Evolutionary conservation across 2,888 invertebrate genomes (phyloP).

Genomic region (Silvanus unidentatus): DNA sequence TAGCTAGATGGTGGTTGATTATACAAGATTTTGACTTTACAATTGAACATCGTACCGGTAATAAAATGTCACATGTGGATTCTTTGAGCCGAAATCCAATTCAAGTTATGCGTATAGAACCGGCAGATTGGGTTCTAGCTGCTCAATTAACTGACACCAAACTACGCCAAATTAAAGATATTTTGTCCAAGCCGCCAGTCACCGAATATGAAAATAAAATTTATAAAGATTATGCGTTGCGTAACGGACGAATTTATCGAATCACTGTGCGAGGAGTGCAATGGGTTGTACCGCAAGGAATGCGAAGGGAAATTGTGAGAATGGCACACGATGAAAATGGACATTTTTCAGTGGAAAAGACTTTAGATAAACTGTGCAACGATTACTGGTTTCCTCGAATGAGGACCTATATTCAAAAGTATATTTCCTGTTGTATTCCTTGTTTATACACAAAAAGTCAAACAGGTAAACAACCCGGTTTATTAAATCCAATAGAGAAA

Average conservation of each 20-base stretch:
- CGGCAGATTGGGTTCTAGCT: constrained; percentile 16
- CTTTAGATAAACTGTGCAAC: constrained; percentile 26
- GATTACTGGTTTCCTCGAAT: constrained; percentile 19
- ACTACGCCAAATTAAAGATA: constrained; percentile 8
- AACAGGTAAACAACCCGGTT: constrained; percentile 12
- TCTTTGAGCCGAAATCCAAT: constrained; percentile 19
- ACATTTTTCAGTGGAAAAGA: constrained; percentile 37
- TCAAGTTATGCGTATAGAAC: constrained; percentile 7
- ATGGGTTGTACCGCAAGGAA: constrained; percentile 34
- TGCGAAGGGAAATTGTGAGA: constrained; percentile 21
- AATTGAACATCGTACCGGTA: constrained; percentile 15
- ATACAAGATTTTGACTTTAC: constrained; percentile 16
- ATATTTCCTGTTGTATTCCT: constrained; percentile 18
- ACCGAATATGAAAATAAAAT: constrained; percentile 11
- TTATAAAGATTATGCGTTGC: constrained; percentile 11
- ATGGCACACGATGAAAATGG: constrained; percentile 38
- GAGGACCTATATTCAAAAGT: constrained; percentile 19
- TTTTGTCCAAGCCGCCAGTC: constrained; percentile 10
- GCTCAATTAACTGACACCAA: constrained; percentile 16
- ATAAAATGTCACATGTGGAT: constrained; percentile 17
- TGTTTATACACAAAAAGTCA: constrained; percentile 12
- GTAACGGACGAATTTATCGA: constrained; percentile 9
- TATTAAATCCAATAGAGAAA: constrained; percentile 13
- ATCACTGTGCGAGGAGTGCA: constrained; percentile 10
- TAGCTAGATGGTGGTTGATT: constrained; percentile 25